Evolutionary conservation across 2,888 invertebrate species (phyloP), one percentile per base, ranked within the genome.

Genomic region (Exephanes ischioxanthus): DNA sequence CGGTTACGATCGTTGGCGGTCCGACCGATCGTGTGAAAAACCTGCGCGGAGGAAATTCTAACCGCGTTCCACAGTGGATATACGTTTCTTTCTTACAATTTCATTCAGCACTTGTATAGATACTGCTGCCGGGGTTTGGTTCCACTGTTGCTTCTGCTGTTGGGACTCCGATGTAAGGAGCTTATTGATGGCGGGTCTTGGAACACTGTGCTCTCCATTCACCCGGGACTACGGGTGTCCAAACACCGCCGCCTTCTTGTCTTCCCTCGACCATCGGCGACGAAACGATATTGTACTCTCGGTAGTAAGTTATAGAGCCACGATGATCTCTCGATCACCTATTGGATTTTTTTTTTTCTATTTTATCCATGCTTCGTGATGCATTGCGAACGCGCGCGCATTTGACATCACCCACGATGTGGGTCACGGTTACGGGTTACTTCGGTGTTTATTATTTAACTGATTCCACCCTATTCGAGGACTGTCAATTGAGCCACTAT

Each of bases 191-290:
- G 61, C 45, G 71, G 70, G 78, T 83, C 45, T 76, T 71, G 19
- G 55, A 41, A 45, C 63, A 81, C 48, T 37, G 55, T 82, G 84
- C 77, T 70, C 48, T 81, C 86, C 73, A 87, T 89, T 88, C 87
- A 88, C 78, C 37, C 68, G 53, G 72, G 87, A 87, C 89, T 86
- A 86, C 88, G 88, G 89, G 88, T 87, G 88, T 87, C 88, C 89
- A 88, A 89, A 89, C 86, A 88, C 83, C 68, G 77, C 48, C 80
- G 72, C 83, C 75, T 83, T 75, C 14, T 72, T 55, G 70, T 67
- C 22, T 37, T 73, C 51, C 14, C 63, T 71, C 68, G 14, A 37
- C 61, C 73, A 67, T 73, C 71, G 68, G 55, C 71, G 68, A 71
- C 14, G 22, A 73, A 78, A 53, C 66, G 73, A 85, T 78, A 80